Conservation (phyloP, 1,140 invertebrate genomes). For the Telenomus remus region DNA sequence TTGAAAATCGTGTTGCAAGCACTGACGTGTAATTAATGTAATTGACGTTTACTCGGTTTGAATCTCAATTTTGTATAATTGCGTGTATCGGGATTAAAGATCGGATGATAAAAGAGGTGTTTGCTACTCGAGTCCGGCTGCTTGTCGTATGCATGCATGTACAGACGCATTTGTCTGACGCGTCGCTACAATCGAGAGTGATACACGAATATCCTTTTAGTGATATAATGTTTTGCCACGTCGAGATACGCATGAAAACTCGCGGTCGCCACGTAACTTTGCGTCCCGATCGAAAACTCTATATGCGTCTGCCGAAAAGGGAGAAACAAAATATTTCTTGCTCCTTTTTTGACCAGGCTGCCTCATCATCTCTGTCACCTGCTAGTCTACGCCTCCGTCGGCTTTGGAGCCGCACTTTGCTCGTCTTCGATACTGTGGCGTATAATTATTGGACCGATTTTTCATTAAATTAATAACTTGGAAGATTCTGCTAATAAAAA, state of each 20-base stretch:
- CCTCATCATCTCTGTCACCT: no score
- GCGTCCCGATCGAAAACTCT: constrained; percentile 28
- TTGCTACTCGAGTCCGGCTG: constrained; percentile 17
- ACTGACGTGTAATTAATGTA: constrained; percentile 31
- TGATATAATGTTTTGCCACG: constrained; percentile 54
- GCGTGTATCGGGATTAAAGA: constrained; percentile 36
- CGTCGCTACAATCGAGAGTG: constrained; percentile 55
- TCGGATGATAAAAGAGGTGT: constrained; percentile 38
- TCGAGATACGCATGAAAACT: constrained; percentile 49
- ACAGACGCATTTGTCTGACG: constrained; percentile 47
- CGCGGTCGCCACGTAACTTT: constrained; percentile 55
- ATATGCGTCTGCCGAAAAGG: constrained; percentile 20
- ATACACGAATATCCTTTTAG: constrained; percentile 70
- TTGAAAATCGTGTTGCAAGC: not conserved
- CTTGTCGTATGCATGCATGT: constrained; percentile 26
- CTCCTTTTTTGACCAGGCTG: no score
- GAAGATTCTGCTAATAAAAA: no score
- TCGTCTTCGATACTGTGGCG: no score
- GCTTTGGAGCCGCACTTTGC: no score
- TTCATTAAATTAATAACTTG: no score
- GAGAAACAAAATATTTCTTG: constrained; percentile 8
- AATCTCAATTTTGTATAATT: constrained; percentile 44
- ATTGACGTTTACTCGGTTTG: constrained; percentile 45
- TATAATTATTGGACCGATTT: no score
- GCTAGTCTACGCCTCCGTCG: no score